Evolutionary conservation across 1,140 invertebrate genomes (phyloP), one percentile per base, ranked within the genome.

Genomic region (Pomacea maculata): DNA sequence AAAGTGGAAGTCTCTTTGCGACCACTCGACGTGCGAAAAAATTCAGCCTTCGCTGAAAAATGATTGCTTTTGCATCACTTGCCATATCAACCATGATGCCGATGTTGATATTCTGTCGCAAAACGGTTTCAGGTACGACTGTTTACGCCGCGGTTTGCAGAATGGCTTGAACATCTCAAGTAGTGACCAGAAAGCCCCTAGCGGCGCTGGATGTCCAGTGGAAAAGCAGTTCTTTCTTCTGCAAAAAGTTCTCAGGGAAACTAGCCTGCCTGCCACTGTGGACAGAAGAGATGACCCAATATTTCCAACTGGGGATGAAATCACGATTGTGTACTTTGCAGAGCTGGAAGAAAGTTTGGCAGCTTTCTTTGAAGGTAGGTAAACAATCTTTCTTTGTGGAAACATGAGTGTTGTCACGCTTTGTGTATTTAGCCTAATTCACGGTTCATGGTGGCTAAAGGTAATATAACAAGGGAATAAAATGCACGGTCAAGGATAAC

Each of bases 341-440:
- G 85, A 84, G 7, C 82, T 83, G 2, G 85, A 85, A 10, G 84
- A 86, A 76, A 83, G 82, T 61, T 65, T 86, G 34, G 80, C 74
- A 17, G 72, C 82, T 68, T 78, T 86, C 29, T 73, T 86, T 17
- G 83, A 83, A 25, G 77, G 77, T 78, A 25, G 57, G 11, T n/a
- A 65, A 19, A 45, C 1, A 45, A 45, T 45, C 34, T 45, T 25
- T 45, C 3, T 45, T 45, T 45, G 34, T 45, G 34, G 1, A 45
- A 45, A 45, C 34, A 45, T 45, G 34, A 45, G 34, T 45, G 34
- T 4, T 45, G 34, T 45, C 34, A 45, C 34, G 34, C 6, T 45
- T 45, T 45, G 34, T 45, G 34, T 45, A 45, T 45, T 45, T 45
- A 45, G 2, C 34, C 34, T 45, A 45, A 45, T 45, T 45, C 1